A percentile compares a stretch with the other conserved stretches of the same genome.
These are phyloP conservation scores for Florisuga fusca DNA, from an alignment of 2,797 vertebrate genomes.

Conservation along the genomic window DNA sequence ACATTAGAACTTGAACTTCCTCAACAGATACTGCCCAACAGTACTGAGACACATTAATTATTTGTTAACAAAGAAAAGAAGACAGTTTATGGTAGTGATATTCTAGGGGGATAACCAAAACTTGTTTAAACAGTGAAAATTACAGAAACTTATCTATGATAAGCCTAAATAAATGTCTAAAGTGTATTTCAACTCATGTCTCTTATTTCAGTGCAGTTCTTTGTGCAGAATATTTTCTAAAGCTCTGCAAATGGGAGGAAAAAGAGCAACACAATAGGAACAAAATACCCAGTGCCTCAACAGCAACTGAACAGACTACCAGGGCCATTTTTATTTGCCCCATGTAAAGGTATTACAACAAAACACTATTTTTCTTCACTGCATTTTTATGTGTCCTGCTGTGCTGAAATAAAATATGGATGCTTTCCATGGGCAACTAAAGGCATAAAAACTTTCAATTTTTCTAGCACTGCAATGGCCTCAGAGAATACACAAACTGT, in stretches of 20 bases:
- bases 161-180: neutral
- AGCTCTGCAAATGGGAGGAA: neutral
- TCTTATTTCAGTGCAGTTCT: neutral
- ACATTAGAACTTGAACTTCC: neutral
- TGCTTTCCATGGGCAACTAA: neutral
- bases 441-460: neutral
- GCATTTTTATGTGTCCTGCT: neutral
- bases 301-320: neutral
- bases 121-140: neutral
- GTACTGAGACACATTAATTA: neutral
- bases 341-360: neutral
- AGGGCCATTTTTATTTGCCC: neutral
- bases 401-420: slow-evolving; percentile 33
- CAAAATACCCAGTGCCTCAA: neutral
- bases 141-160: neutral
- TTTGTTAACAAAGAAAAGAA: neutral
- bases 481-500: slow-evolving; percentile 34
- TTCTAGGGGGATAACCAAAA: neutral
- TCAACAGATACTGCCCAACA: neutral
- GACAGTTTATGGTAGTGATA: neutral
- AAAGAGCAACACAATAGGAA: neutral
- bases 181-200: neutral
- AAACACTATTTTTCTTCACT: neutral
- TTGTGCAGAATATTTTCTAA: neutral
- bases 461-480: neutral